phyloP scores from a whole-genome alignment of 2,888 invertebrate species.

The Omphaloscelis lunosa region DNA sequence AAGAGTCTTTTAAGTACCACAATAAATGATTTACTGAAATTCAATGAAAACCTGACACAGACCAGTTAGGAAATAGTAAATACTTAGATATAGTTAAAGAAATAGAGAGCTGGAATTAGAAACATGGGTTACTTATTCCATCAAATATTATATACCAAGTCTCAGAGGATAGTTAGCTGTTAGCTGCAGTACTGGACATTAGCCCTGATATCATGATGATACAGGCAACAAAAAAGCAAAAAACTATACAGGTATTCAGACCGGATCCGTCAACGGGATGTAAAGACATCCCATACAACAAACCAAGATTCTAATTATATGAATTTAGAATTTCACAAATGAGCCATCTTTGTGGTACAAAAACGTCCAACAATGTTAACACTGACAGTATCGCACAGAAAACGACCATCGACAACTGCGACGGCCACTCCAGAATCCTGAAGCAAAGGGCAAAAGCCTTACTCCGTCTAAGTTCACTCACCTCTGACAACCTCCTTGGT shows the following conservation, averaged over 20 bases:
- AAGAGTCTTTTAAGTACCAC: not conserved
- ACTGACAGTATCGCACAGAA: constrained; percentile 56
- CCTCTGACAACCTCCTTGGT: constrained; percentile 71
- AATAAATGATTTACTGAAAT: not conserved
- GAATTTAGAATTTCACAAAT: not conserved
- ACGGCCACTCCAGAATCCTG: constrained; percentile 69
- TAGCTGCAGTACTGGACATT: constrained; percentile 39
- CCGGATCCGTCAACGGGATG: constrained; percentile 46
- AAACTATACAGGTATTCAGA: constrained; percentile 49
- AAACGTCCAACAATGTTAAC: constrained; percentile 24
- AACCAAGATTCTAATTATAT: not conserved
- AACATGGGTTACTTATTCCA: not conserved
- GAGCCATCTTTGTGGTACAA: not conserved
- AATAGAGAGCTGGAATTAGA: not conserved
- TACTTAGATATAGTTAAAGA: not conserved
- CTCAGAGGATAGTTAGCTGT: constrained; percentile 7
- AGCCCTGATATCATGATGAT: constrained; percentile 49
- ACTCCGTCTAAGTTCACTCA: constrained; percentile 82
- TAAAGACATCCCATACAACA: constrained; percentile 12
- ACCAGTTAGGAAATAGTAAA: not conserved
- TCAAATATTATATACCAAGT: not conserved
- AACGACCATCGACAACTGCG: constrained; percentile 50
- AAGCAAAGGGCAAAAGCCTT: constrained; percentile 81
- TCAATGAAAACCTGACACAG: not conserved
- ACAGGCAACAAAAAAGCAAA: constrained; percentile 53